A percentile compares a stretch with the other conserved stretches of the same genome.
These are phyloP conservation scores for Esox masquinongy DNA, from an alignment of 2,797 vertebrate genomes.

Conservation along the genomic window DNA sequence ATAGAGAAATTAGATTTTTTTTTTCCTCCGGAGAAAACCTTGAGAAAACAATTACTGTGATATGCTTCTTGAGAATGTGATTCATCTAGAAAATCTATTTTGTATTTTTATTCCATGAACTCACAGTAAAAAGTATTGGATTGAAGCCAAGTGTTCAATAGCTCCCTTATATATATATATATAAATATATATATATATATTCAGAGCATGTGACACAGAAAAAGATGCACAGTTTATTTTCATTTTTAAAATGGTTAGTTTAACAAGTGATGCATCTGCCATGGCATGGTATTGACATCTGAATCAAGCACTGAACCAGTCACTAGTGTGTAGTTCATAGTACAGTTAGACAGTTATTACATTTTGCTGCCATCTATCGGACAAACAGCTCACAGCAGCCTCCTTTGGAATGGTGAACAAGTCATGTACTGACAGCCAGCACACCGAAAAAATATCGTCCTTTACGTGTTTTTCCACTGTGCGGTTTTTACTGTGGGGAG, in stretches of 20 bases:
- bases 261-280: neutral
- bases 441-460: neutral
- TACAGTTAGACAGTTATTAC: slow-evolving; percentile 15
- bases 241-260: neutral
- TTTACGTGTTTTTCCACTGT: neutral
- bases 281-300: neutral
- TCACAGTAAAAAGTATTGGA: neutral
- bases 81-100: neutral
- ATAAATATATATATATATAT: too few species aligned
- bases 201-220: neutral
- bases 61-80: neutral
- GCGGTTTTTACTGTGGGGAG: neutral
- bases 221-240: neutral
- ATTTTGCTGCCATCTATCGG: slow-evolving; percentile 71
- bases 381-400: slow-evolving; percentile 22
- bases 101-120: neutral
- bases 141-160: neutral
- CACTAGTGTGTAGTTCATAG: too few species aligned
- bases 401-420: neutral
- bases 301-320: neutral
- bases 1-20: neutral
- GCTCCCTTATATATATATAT: too few species aligned
- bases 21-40: neutral
- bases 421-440: neutral
- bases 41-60: neutral